Conservation (phyloP, 2,113 vertebrate genomes). For the Dipodomys stephensi region DNA sequence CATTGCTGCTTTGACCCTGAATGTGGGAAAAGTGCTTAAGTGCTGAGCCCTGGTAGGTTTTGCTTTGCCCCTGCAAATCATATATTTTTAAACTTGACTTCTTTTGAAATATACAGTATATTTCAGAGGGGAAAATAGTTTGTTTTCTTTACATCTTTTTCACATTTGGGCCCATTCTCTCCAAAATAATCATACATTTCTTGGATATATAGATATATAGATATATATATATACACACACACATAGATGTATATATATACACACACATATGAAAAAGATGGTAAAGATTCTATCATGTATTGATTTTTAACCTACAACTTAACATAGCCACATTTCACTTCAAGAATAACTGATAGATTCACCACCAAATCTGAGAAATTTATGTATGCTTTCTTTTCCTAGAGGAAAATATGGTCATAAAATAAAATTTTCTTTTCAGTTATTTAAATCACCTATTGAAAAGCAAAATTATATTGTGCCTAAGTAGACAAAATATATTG, state of each 20-base stretch:
- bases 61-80: constrained; percentile 80
- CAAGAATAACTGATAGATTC: constrained; percentile 62
- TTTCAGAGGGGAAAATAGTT: constrained; percentile 74
- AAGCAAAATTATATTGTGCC: constrained; percentile 36
- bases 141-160: constrained; percentile 76
- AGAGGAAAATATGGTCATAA: constrained; percentile 59
- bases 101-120: constrained; percentile 76
- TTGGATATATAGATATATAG: constrained; percentile 53
- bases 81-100: constrained; percentile 72
- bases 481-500: constrained; percentile 61
- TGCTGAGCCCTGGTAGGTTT: constrained; percentile 83
- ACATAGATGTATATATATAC: background rate
- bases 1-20: constrained; percentile 82
- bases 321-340: constrained; percentile 68
- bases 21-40: constrained; percentile 84
- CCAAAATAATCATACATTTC: constrained; percentile 80
- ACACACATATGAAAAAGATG: constrained; percentile 65
- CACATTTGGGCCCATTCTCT: constrained; percentile 78
- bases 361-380: constrained; percentile 57
- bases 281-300: constrained; percentile 63
- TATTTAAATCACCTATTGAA: constrained; percentile 63
- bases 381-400: constrained; percentile 18
- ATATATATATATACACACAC: background rate
- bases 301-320: background rate
- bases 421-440: constrained; percentile 61